Evolutionary conservation across 92 coral and sea anemone species (phyloP), one percentile per base, ranked within the genome.

Genomic region (Actinostola sp.): DNA sequence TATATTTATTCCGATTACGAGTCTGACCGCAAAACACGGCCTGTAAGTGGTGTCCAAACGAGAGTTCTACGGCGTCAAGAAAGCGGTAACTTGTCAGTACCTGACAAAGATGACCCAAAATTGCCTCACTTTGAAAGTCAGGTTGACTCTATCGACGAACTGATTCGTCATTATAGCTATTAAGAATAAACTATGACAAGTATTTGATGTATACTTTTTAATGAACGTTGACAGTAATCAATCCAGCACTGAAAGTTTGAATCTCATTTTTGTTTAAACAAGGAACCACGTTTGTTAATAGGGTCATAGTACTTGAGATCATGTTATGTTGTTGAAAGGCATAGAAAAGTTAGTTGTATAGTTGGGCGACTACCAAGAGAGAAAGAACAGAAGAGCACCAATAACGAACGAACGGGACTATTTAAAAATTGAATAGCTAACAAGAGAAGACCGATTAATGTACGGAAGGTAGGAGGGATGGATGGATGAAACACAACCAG

Each of bases 1-100:
- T 50, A 50, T 33, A 68, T 51, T 48, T 68, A 68, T 68, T 68
- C 62, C 33, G n/a, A n/a, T 16, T 7, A 39, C 27, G 28, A 25
- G 23, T n/a, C 14, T 32, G 36, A 68, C 74, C 49, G 27, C 74
- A 68, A 39, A 52, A 50, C 31, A 68, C 30, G 7, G 43, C 24
- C 24, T 32, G 16, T 21, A 50, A 16, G 23, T 44, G 54, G 21
- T 44, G 56, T 53, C 25, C 30, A 2, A 19, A 23, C 36, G 4
- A 19, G n/a, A 27, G 27, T 1, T 27, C 2, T 6, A 5, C 20
- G 25, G 11, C 31, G 25, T 3, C 4, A 57, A 30, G 10, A 57
- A 4, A 27, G 15, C 36, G 1, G 36, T 39, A 39, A 39, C 45
- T 39, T 39, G 45, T 39, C 45, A 39, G 7, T 39, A 39, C n/a